Evolutionary conservation across 2,113 vertebrate species (phyloP).

Genomic region (Dipodomys spectabilis): DNA sequence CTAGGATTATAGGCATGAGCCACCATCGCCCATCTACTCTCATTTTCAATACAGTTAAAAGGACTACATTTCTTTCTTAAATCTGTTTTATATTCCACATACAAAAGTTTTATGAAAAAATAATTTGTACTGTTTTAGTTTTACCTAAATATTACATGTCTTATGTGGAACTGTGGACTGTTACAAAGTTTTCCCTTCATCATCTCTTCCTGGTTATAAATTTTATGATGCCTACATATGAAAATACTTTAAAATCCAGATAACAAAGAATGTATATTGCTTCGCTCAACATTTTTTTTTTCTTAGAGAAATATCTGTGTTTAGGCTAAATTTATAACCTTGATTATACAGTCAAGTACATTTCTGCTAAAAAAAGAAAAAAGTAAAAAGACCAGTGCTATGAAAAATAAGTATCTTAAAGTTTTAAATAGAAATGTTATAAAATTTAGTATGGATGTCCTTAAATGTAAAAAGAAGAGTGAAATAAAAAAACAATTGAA

Average conservation of each 20-base stretch:
- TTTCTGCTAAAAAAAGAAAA: conserved; percentile 42
- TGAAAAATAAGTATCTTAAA: conserved; percentile 66
- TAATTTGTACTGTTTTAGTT: conserved; percentile 8
- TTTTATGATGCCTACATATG: not conserved
- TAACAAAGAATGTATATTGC: conserved; percentile 33
- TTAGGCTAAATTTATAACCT: conserved; percentile 48
- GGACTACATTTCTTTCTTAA: conserved; percentile 34
- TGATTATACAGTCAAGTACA: conserved; percentile 15
- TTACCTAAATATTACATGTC: conserved; percentile 39
- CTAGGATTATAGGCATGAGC: too few species aligned
- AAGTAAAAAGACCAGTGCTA: conserved; percentile 34
- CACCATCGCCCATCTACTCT: not conserved
- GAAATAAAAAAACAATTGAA: conserved; percentile 75
- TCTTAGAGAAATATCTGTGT: conserved; percentile 50
- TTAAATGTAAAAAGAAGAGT: conserved; percentile 77
- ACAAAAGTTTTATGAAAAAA: conserved; percentile 47
- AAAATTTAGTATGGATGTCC: conserved; percentile 55
- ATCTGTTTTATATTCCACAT: conserved; percentile 28
- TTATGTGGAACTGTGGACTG: conserved; percentile 15
- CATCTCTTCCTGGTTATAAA: conserved; percentile 41
- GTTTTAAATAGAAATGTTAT: conserved; percentile 62
- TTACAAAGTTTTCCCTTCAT: conserved; percentile 10
- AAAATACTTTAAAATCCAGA: conserved; percentile 53
- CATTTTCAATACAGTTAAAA: conserved; percentile 38
- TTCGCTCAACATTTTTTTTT: not conserved